Conservation (phyloP, 1,140 invertebrate species). For the Brachionus paranguensis region DNA sequence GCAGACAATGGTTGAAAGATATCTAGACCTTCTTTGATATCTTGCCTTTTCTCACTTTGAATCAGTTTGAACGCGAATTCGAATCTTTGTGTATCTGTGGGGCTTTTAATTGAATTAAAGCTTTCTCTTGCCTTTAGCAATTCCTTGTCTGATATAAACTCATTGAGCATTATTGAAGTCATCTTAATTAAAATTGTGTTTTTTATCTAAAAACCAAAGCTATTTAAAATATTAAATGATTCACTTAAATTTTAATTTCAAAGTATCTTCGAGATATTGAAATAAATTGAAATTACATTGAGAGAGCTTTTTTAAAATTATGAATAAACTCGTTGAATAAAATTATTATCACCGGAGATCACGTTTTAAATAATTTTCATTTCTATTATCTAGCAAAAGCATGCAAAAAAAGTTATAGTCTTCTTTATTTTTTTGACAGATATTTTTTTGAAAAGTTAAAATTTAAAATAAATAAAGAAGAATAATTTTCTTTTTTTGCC, state of each 20-base stretch:
- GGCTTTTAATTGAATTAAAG: background rate
- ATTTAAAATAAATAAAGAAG: no score
- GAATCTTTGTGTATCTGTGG: conserved; percentile 8
- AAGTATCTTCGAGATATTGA: background rate
- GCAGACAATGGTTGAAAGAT: conserved; percentile 7
- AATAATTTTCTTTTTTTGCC: no score
- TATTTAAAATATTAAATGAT: background rate
- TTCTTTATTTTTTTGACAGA: no score
- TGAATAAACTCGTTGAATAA: background rate
- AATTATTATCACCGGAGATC: background rate
- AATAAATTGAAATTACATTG: background rate
- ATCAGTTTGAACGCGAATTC: conserved; percentile 35
- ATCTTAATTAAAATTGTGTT: background rate
- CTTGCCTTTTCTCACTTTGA: background rate
- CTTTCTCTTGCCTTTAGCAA: background rate
- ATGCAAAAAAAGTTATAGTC: no score
- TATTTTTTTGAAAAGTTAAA: no score
- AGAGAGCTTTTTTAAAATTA: background rate
- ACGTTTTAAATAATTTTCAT: background rate
- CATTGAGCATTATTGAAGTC: conserved; percentile 29
- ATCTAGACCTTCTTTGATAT: background rate
- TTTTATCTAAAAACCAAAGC: background rate
- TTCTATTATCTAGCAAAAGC: background rate
- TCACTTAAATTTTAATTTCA: background rate
- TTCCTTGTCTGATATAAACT: background rate